Conservation (phyloP, 2,888 invertebrate genomes). For the Tetheella fluctuosa region DNA sequence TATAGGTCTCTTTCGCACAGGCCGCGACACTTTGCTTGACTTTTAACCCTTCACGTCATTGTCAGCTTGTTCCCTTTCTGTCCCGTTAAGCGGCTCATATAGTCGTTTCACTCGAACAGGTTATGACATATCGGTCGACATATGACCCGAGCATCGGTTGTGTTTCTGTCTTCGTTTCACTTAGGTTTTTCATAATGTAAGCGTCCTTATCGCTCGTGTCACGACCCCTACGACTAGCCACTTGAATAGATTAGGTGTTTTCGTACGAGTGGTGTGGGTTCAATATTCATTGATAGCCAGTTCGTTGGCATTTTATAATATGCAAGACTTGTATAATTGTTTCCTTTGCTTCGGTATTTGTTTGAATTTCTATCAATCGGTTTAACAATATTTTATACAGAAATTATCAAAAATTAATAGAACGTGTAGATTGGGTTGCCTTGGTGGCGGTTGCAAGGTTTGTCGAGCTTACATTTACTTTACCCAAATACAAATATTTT, state of each 20-base stretch:
- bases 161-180: conserved; percentile 65
- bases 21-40: conserved; percentile 81
- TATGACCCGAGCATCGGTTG: conserved; percentile 74
- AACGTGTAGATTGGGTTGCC: not conserved
- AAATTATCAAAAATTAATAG: not conserved
- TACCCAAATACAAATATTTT: too few relatives aligned
- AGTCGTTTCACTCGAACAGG: conserved; percentile 72
- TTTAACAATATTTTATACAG: not conserved
- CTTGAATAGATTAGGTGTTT: conserved; percentile 84
- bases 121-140: conserved; percentile 83
- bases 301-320: conserved; percentile 74
- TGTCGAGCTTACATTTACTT: not conserved
- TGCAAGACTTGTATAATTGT: conserved; percentile 58
- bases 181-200: conserved; percentile 47
- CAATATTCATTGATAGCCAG: conserved; percentile 81
- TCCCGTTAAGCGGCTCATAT: conserved; percentile 43
- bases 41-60: conserved; percentile 82
- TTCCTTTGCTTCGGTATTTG: conserved; percentile 34
- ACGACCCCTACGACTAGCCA: conserved; percentile 79
- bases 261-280: conserved; percentile 71
- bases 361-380: conserved; percentile 6
- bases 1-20: conserved; percentile 63
- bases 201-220: conserved; percentile 70
- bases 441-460: not conserved
- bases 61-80: conserved; percentile 67